Base-by-base conservation (phyloP, 2,888 invertebrate species). In the Incurvaria masculella region DNA sequence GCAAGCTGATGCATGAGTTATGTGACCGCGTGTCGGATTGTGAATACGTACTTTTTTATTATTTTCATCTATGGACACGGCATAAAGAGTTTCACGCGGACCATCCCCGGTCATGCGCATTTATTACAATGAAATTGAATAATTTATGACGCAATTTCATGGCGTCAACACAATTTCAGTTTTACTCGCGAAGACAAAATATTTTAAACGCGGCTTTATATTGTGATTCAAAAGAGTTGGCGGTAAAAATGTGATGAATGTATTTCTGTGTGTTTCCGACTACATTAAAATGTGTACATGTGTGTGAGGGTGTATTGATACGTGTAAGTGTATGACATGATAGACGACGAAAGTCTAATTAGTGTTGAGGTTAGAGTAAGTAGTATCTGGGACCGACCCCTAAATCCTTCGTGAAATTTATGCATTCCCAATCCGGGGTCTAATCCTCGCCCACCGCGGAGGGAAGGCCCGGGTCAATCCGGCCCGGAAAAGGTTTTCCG, bases 121-220 rank as follows among this genome's bases (percentile, higher is more conserved):
- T 78, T 76, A 78, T 78, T 76, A 75, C 76, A 73, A 75, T 74
- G 69, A 74, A 76, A 76, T 78, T 78, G 76, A 78, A 78, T 78
- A 66, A 76, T 78, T 78, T 76, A 78, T 73, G 70, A 68, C 70
- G 66, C 67, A 33, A 33, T 33, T 33, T 33, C 33, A 33, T 33
- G 33, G 33, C 11, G 33, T 33, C 33, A n/a, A 33, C 8, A 33
- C 33, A 6, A 33, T 33, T 33, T 33, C 33, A 33, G 33, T 33
- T 33, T 33, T 14, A 3, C 8, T 3, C 11, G 8, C 14, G 33
- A 33, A 8, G 33, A 33, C 33, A 4, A 33, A 33, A 14, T n/a
- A n/a, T n/a, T n/a, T n/a, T n/a, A n/a, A n/a, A n/a, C n/a, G n/a
- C n/a, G n/a, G n/a, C n/a, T n/a, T n/a, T n/a, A n/a, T n/a, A n/a